Evolutionary conservation across 2,113 vertebrate species (phyloP), one percentile per base, ranked within the genome.

Genomic region (Bubo blakistoni): DNA sequence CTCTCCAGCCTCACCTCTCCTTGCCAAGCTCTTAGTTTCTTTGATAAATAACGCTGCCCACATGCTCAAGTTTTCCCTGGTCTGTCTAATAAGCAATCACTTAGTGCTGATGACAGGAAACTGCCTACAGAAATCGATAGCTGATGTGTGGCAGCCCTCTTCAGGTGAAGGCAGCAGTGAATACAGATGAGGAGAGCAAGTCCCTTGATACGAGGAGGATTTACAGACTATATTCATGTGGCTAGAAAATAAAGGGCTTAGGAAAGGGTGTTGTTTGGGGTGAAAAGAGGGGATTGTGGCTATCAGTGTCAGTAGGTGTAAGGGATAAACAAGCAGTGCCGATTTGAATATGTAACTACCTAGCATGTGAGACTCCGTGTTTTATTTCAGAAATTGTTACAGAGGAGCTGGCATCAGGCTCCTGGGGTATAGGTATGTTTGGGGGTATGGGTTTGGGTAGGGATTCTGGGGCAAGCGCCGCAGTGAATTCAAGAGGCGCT

Each of bases 81-180:
- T 80, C 88, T 17, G 2, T 91, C 81, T 91, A 22, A 89, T 76
- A 62, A 81, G 80, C 58, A 76, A 8, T 90, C 82, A 40, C 82
- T 91, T 93, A 85, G 55, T 91, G 85, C 89, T 36, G 89, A 49
- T 90, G 95, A 61, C 79, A 84, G 81, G 55, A 81, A 87, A 3
- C 71, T 65, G 80, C 90, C 91, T 29, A 6, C 32, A 84, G 89
- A 65, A 42, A 88, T 81, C 29, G 1, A 51, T 92, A 80, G 84
- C 67, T 91, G 93, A 49, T 0, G 3, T 19, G 34, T 0, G 4
- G 65, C 91, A 52, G 86, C 83, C 57, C 76, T 61, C 89, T 57
- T 79, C 32, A 46, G 83, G 76, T 49, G 74, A 73, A 63, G 54
- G 24, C 66, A 36, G 76, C 26, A 1, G 18, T 4, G 70, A 82